A percentile compares a stretch with the other conserved stretches of the same genome.
phyloP scores from a whole-genome alignment of 2,888 invertebrate genomes.

The Tetropium fuscum region DNA sequence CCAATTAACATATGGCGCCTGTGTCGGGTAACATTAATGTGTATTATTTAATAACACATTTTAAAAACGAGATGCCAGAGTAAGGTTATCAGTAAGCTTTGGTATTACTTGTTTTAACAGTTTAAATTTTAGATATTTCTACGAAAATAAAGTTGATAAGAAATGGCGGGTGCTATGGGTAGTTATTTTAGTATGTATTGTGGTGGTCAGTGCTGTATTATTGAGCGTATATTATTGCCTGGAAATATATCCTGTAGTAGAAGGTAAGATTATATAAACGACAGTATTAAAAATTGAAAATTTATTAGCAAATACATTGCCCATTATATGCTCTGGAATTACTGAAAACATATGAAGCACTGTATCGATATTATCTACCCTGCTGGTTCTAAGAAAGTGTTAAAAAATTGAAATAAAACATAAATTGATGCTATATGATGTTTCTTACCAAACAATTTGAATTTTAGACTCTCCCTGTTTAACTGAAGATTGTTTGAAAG shows the following conservation, averaged over 20 bases:
- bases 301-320: no score
- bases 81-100: neutral
- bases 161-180: slow-evolving; percentile 2
- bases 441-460: no score
- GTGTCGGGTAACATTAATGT: neutral
- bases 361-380: no score
- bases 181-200: neutral
- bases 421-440: no score
- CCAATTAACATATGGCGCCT: neutral
- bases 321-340: no score
- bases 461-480: slow-evolving; percentile 52
- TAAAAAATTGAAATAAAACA: no score
- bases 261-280: slow-evolving; percentile 1
- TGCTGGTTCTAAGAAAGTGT: no score
- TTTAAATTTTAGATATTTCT: slow-evolving; percentile 2
- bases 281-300: no score
- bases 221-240: no score
- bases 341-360: no score
- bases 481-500: slow-evolving; percentile 78
- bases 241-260: neutral
- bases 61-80: slow-evolving; percentile 2
- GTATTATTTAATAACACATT: neutral
- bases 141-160: neutral
- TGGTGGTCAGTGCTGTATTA: neutral
- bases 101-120: neutral